A percentile compares a stretch with the other conserved stretches of the same genome.
Evolutionary conservation across 2,113 vertebrate species (phyloP).

Genomic region (Lycaon pictus): DNA sequence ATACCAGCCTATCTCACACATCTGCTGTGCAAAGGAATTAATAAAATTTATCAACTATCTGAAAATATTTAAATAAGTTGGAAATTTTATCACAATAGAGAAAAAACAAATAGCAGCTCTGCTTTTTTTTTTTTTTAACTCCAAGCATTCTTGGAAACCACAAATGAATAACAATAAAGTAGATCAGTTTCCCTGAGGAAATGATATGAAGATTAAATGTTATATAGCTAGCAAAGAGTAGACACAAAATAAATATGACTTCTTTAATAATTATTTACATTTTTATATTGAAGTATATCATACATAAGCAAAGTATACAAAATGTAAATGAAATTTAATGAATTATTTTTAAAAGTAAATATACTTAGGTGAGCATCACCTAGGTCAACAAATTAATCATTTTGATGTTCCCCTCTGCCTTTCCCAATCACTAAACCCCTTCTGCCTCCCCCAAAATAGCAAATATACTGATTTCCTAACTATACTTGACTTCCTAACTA

Average conservation of each 20-base stretch:
- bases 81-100: conserved; percentile 60
- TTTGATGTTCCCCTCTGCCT: background rate
- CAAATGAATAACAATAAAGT: conserved; percentile 42
- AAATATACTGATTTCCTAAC: background rate
- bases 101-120: conserved; percentile 37
- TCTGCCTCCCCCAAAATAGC: background rate
- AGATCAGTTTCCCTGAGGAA: background rate
- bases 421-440: background rate
- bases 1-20: conserved; percentile 57
- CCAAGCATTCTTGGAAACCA: conserved; percentile 37
- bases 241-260: background rate
- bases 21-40: conserved; percentile 48
- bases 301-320: background rate
- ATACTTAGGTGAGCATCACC: background rate
- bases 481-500: background rate
- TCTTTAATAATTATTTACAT: background rate
- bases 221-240: background rate
- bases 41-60: conserved; percentile 52
- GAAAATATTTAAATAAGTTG: conserved; percentile 64
- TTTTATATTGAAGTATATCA: background rate
- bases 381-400: background rate
- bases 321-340: background rate
- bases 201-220: background rate
- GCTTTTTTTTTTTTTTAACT: background rate
- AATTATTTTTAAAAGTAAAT: conserved; percentile 29